A percentile compares a stretch with the other conserved stretches of the same genome.
phyloP scores from a whole-genome alignment of 2,113 vertebrate genomes.

The Phyllopteryx taeniolatus region DNA sequence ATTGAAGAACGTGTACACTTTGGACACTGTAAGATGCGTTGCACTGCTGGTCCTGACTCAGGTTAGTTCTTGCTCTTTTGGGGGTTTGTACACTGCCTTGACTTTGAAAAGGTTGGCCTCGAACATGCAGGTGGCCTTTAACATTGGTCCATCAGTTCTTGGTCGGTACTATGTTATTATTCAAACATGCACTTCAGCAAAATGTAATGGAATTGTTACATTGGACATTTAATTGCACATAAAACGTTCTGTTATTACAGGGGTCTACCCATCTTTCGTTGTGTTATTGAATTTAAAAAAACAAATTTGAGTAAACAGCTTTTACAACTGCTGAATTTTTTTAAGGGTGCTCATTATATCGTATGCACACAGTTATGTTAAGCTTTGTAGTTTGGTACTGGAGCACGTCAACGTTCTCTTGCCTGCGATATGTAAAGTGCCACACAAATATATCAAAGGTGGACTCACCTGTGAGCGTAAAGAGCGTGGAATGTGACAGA shows the following conservation, averaged over 20 bases:
- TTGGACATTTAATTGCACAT: not conserved
- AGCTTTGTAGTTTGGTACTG: not conserved
- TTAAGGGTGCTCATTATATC: not conserved
- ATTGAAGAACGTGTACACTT: no score
- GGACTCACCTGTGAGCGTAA: slow-evolving; percentile 5
- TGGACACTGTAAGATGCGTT: no score
- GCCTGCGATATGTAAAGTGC: not conserved
- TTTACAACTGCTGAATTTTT: not conserved
- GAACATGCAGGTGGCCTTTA: no score
- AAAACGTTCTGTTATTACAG: not conserved
- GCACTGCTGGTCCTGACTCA: no score
- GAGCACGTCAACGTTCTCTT: not conserved
- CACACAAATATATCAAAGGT: not conserved
- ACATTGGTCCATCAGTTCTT: no score
- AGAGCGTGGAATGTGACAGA: not conserved
- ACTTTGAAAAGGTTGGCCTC: no score
- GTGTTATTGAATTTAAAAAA: not conserved
- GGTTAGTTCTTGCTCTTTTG: no score
- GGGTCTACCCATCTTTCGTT: not conserved
- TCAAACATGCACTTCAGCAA: no score
- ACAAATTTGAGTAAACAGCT: not conserved
- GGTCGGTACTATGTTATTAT: no score
- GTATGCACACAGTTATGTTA: not conserved
- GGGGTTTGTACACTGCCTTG: no score
- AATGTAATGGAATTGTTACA: not conserved